These are phyloP conservation scores for Argyresthia goedartella DNA, from an alignment of 2,888 invertebrate species.

Conservation along the genomic window DNA sequence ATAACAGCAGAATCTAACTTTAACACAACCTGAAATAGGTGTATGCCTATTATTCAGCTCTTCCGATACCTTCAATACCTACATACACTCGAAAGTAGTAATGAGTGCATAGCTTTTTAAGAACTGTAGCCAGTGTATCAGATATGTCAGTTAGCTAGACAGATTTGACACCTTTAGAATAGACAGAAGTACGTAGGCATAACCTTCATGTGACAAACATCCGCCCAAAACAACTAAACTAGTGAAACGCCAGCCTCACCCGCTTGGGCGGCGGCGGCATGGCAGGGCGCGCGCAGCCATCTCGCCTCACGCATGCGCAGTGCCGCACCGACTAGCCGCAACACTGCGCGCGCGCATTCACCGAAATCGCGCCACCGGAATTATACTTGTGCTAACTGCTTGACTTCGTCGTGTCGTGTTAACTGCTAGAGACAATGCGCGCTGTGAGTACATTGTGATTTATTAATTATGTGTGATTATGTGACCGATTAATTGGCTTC, in stretches of 20 bases:
- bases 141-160: too few relatives aligned
- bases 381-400: conserved; percentile 7
- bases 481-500: not conserved
- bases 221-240: too few relatives aligned
- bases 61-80: too few relatives aligned
- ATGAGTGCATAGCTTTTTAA: too few relatives aligned
- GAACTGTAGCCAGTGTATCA: too few relatives aligned
- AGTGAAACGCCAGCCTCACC: not conserved
- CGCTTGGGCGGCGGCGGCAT: not conserved
- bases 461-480: conserved; percentile 11
- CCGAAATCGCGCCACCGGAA: not conserved
- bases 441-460: conserved; percentile 48
- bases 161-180: too few relatives aligned
- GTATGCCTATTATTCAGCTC: too few relatives aligned
- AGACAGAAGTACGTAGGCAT: too few relatives aligned
- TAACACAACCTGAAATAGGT: too few relatives aligned
- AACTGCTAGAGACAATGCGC: conserved; percentile 43
- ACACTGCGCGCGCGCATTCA: conserved; percentile 32
- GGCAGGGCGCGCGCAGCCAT: conserved; percentile 15
- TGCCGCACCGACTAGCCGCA: conserved; percentile 26
- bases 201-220: too few relatives aligned
- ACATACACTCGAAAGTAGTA: too few relatives aligned
- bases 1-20: too few relatives aligned
- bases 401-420: conserved; percentile 15
- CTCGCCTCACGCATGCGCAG: conserved; percentile 17